Evolutionary conservation across 1,140 invertebrate species (phyloP), one percentile per base, ranked within the genome.

Genomic region (Drosophila seguyi): DNA sequence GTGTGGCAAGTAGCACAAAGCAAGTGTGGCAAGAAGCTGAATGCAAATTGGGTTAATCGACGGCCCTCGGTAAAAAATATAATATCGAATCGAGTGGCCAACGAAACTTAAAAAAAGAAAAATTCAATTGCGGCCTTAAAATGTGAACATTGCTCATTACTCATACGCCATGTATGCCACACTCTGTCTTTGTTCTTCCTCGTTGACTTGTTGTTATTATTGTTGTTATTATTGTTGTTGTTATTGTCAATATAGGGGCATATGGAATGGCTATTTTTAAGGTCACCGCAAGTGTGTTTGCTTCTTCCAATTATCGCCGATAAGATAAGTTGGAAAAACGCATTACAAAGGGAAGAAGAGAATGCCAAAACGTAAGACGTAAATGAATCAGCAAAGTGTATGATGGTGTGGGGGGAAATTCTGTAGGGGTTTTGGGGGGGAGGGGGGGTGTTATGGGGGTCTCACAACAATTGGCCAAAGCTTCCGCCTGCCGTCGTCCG

Each of bases 301-400:
- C 38, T 53, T 66, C 62, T 83, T 73, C 52, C 80, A 81, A 88
- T 88, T 76, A 79, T 90, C 62, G 71, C 31, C 84, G 83, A 86
- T 86, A 88, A 86, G 83, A 86, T 86, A 86, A 79, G 75, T 79
- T 77, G 62, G 73, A 75, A 75, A 75, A 75, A 53, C 60, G 52
- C 44, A 3, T 75, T 75, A 57, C 73, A 20, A 29, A 44, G 45
- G 60, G 45, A 62, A 58, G 63, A 45, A 62, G 58, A 44, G 6
- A 65, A 22, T 38, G 59, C 45, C 44, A 44, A 50, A 60, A 25
- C 52, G 34, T 31, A 56, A 39, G 48, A 58, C 58, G n/a, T n/a
- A 59, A 58, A 55, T 57, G 52, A 77, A 73, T 72, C 45, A 58
- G 58, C 41, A 60, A 31, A n/a, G 20, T 42, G 20, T 31, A 36